A percentile compares a stretch with the other conserved stretches of the same genome.
Conservation (phyloP, 1,140 invertebrate species). For the Diabrotica undecimpunctata region DNA sequence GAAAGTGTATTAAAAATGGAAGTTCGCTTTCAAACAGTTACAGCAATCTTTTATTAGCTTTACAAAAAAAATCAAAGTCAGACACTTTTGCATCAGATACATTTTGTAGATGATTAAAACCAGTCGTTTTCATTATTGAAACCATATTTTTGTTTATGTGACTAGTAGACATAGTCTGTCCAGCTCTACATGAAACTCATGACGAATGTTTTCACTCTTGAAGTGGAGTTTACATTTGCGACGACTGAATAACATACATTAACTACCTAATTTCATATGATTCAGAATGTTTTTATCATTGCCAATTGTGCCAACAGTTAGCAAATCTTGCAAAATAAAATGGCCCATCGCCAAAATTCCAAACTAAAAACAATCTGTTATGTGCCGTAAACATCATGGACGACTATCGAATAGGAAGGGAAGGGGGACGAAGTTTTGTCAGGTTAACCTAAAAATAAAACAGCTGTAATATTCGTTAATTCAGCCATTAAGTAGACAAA, state of each 20-base stretch:
- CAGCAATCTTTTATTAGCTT: no score
- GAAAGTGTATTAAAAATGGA: neutral
- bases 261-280: neutral
- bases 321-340: constrained; percentile 20
- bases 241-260: neutral
- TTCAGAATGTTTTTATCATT: constrained; percentile 8
- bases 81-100: no score
- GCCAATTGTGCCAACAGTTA: constrained; percentile 30
- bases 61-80: no score
- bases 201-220: neutral
- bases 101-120: no score
- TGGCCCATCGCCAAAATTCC: constrained; percentile 22
- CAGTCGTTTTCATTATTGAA: no score
- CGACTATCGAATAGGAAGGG: neutral
- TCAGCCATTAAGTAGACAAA: neutral
- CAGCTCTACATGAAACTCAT: neutral
- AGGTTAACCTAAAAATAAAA: neutral
- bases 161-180: no score
- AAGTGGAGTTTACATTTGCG: neutral
- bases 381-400: constrained; percentile 5
- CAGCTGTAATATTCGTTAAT: neutral
- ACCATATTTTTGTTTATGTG: no score
- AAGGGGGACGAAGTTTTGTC: neutral
- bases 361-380: constrained; percentile 8
- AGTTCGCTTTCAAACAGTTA: neutral